Base-by-base conservation (phyloP, 1,140 invertebrate genomes). In the Octopus bimaculoides region DNA sequence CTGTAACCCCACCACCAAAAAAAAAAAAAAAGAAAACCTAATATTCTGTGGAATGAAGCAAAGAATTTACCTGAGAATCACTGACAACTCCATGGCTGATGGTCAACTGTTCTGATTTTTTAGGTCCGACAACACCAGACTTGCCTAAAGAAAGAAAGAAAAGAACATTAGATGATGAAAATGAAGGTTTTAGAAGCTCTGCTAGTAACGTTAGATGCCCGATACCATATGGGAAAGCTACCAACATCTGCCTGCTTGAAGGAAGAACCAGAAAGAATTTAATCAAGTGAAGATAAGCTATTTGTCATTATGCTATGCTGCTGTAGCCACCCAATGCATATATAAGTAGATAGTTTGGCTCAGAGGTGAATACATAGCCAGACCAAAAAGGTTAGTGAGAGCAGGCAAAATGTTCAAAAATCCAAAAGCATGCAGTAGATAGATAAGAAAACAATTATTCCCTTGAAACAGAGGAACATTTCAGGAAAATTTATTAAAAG, bases 161-260 rank as follows among this genome's bases (percentile, higher is more conserved):
- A 71, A 71, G 26, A 71, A 17, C 66, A 10, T 71, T 17, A 71
- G 14, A 12, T 10, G 17, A 71, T 17, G 17, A 71, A 20, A n/a
- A 6, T 71, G 4, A 71, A n/a, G 26, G 26, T n/a, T 17, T 71
- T 17, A 71, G 17, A 5, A 71, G 26, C 66, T n/a, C 66, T 71
- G 66, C 66, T 71, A 71, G 66, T 71, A 71, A 71, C 26, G 66
- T 71, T 71, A 71, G 66, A 20, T 71, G 66, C 66, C 66, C 66
- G 66, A 71, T 71, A 71, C 66, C 66, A 71, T 6, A n/a, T 71
- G 17, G 66, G 14, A 71, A 71, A 71, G 66, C 66, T 71, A 71
- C 66, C 66, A 71, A 71, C 66, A 71, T 71, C 26, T 71, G 26
- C 66, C 66, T 71, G 66, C 66, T n/a, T 71, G 66, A 71, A 71